Percentiles rank a stretch among this genome's conserved stretches.
Conservation (phyloP, 2,113 vertebrate genomes). For the Chunga burmeisteri region DNA sequence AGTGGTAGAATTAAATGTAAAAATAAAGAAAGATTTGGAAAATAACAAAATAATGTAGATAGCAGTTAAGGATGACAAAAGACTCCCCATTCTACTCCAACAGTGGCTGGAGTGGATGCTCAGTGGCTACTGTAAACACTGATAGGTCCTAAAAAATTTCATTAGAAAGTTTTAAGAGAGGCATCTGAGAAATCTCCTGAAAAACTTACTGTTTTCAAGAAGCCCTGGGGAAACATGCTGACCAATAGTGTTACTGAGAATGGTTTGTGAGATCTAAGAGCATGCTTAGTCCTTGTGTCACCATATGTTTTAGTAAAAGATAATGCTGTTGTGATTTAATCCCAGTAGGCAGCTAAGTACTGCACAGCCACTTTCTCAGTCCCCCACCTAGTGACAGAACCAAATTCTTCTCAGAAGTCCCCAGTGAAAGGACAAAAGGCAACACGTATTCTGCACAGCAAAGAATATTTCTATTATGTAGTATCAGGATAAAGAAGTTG, state of each 20-base stretch:
- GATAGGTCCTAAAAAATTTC: neutral
- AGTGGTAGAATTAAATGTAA: neutral
- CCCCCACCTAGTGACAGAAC: neutral
- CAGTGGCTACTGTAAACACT: neutral
- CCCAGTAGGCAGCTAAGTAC: neutral
- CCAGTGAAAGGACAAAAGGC: neutral
- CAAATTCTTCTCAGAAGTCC: neutral
- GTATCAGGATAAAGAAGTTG: neutral
- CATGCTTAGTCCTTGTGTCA: neutral
- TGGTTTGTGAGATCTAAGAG: neutral
- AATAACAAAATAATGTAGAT: neutral
- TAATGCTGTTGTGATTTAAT: neutral
- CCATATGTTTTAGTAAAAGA: neutral
- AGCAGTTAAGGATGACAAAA: neutral
- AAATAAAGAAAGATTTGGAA: neutral
- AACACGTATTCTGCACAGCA: accelerated
- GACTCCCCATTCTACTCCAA: neutral
- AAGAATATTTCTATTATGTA: neutral
- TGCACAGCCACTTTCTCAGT: accelerated
- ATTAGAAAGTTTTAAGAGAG: neutral
- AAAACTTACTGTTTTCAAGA: neutral
- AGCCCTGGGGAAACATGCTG: neutral
- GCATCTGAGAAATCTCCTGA: neutral
- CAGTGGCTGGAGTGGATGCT: neutral
- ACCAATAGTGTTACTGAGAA: neutral